Percentiles rank a stretch among this genome's conserved stretches.
phyloP scores from a whole-genome alignment of 2,113 vertebrate genomes.

The Girardinichthys multiradiatus region DNA sequence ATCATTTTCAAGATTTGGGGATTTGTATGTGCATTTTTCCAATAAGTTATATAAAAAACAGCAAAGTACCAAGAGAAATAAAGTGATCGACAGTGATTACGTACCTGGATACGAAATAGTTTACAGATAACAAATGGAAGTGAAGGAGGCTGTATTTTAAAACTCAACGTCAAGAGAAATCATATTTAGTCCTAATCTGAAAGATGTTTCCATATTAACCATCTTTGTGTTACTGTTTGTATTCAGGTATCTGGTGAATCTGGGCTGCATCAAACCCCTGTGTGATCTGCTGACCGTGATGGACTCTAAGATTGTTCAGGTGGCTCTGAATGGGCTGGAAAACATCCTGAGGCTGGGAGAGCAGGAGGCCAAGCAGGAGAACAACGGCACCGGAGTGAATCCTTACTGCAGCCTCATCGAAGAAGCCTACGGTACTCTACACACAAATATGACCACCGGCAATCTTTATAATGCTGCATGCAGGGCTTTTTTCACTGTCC shows the following conservation, averaged over 20 bases:
- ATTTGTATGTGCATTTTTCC: no score
- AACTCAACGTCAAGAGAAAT: neutral
- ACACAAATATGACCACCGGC: neutral
- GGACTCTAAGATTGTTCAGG: conserved; percentile 98
- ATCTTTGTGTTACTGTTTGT: neutral
- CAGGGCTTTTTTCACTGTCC: no score
- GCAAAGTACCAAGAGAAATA: no score
- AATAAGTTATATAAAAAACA: no score
- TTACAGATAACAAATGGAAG: neutral
- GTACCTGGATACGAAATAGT: no score
- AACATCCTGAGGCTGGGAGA: conserved; percentile 96
- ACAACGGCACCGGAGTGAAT: conserved; percentile 87
- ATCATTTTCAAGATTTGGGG: neutral
- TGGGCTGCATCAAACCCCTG: conserved; percentile 95
- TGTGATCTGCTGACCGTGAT: conserved; percentile 97
- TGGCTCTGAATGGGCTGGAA: conserved; percentile 93
- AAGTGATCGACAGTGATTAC: no score
- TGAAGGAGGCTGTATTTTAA: no score
- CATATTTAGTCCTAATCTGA: neutral
- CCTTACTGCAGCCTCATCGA: conserved; percentile 97
- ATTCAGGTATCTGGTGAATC: conserved; percentile 90
- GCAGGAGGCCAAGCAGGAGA: conserved; percentile 92
- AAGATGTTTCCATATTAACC: neutral
- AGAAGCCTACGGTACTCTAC: conserved; percentile 91
- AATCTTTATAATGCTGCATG: no score